Evolutionary conservation across 2,797 vertebrate species (phyloP), one percentile per base, ranked within the genome.

Genomic region (Sebastes iracundus): DNA sequence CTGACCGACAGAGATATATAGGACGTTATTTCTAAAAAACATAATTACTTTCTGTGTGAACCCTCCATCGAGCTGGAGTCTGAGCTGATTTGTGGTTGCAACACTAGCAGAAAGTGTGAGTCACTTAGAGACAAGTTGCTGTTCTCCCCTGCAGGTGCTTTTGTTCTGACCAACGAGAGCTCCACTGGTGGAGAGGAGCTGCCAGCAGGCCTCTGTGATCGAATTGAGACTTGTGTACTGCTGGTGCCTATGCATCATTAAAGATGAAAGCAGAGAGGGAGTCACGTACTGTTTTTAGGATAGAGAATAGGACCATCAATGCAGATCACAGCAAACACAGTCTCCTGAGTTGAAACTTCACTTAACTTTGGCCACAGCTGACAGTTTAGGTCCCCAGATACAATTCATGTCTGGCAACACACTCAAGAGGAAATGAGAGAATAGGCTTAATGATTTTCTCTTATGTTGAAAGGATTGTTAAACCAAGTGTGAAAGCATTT

Each of bases 401-500:
- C 82, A 77, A 84, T 83, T 82, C 62, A 82, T 80, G 35, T 81
- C 58, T 78, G 49, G 76, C 69, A 81, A 74, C 77, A 81, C 62
- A 74, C 67, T 82, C 60, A 23, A 82, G 75, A 82, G 30, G 67
- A 91, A 87, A 89, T 79, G 14, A 87, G 52, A 87, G 80, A 81
- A 86, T 62, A 75, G 58, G 62, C 72, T 65, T 87, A 87, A 87
- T 80, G 72, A 90, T 85, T 88, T 92, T 79, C 58, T 64, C 62
- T 66, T 59, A 63, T 59, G 49, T 72, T 81, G 67, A 92, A 87
- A 89, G 76, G 56, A 81, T 90, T 82, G 84, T 85, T 87, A 82
- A 92, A 81, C 72, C 68, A 77, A 83, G 87, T 88, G 82, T 78
- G 46, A 89, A 87, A 87, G 69, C 72, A 76, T 86, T 81, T 81